phyloP scores from a whole-genome alignment of 1,140 invertebrate species.

The Globodera rostochiensis region DNA sequence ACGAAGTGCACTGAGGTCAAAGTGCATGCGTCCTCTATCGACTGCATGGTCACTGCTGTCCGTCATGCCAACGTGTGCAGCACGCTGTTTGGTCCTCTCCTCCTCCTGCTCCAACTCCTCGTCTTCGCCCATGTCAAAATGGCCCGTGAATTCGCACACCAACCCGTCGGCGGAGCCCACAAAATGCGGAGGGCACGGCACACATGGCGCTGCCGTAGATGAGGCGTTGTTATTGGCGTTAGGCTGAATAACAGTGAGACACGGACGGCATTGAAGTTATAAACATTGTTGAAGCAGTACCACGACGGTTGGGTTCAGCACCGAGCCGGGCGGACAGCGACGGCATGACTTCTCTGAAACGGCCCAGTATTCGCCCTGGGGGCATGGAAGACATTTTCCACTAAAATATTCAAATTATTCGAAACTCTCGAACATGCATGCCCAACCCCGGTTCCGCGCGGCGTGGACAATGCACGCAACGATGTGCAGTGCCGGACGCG shows the following conservation, averaged over 20 bases:
- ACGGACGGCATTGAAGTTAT: neutral
- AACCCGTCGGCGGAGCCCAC: slow-evolving; percentile 42
- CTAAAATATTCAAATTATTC: slow-evolving; percentile 43
- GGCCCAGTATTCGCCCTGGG: slow-evolving; percentile 69
- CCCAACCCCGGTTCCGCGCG: slow-evolving; percentile 39
- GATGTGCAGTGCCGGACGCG: slow-evolving; percentile 67
- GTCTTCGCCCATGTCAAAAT: slow-evolving; percentile 58
- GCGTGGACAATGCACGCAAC: slow-evolving; percentile 70
- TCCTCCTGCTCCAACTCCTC: slow-evolving; percentile 15
- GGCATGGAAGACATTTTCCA: slow-evolving; percentile 70
- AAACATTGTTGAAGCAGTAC: neutral
- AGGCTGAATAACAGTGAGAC: too few relatives aligned
- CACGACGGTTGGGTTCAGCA: slow-evolving; percentile 23
- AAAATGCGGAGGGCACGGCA: slow-evolving; percentile 41
- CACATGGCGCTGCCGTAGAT: slow-evolving; percentile 30
- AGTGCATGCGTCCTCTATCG: slow-evolving; percentile 4
- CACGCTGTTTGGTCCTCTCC: slow-evolving; percentile 16
- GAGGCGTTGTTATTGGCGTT: neutral
- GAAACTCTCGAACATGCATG: neutral
- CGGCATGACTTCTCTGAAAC: slow-evolving; percentile 31
- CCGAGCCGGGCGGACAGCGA: slow-evolving; percentile 35
- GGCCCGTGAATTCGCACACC: slow-evolving; percentile 42
- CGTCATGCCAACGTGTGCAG: slow-evolving; percentile 36
- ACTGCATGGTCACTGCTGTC: slow-evolving; percentile 17
- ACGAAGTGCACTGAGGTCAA: slow-evolving; percentile 18